A percentile compares a stretch with the other conserved stretches of the same genome.
Conservation (phyloP, 2,797 vertebrate genomes). For the Nannoperca australis region DNA sequence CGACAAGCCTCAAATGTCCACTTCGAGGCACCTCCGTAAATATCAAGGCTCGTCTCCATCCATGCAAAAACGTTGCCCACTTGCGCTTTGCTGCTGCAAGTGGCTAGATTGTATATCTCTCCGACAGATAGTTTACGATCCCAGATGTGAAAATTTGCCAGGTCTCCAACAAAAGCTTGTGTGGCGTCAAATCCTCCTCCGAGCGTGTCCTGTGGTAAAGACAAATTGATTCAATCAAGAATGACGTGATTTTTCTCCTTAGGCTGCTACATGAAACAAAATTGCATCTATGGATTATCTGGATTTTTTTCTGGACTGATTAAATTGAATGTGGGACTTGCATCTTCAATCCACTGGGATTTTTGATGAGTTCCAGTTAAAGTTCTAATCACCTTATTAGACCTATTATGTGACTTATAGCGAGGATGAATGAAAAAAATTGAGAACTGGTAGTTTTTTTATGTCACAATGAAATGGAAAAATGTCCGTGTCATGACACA, state of each 20-base stretch:
- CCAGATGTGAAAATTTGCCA: slow-evolving; percentile 98
- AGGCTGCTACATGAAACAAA: slow-evolving; percentile 5
- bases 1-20: slow-evolving; percentile 98
- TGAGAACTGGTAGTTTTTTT: not conserved
- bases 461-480: slow-evolving; percentile 18
- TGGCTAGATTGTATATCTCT: slow-evolving; percentile 95
- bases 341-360: slow-evolving; percentile 26
- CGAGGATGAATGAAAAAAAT: not conserved
- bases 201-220: slow-evolving; percentile 90
- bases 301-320: slow-evolving; percentile 7
- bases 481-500: not conserved
- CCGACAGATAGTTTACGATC: slow-evolving; percentile 93
- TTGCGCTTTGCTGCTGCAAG: slow-evolving; percentile 95
- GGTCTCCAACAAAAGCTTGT: slow-evolving; percentile 95
- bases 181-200: slow-evolving; percentile 97
- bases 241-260: slow-evolving; percentile 17
- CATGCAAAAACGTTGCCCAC: slow-evolving; percentile 96
- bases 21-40: slow-evolving; percentile 96
- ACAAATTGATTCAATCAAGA: slow-evolving; percentile 55
- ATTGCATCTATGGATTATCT: slow-evolving; percentile 32
- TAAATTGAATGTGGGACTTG: slow-evolving; percentile 15
- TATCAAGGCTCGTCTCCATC: slow-evolving; percentile 94
- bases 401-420: slow-evolving; percentile 22
- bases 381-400: slow-evolving; percentile 36
- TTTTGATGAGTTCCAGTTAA: slow-evolving; percentile 39